Evolutionary conservation across 2,113 vertebrate species (phyloP).

Genomic region (Morone chrysops): DNA sequence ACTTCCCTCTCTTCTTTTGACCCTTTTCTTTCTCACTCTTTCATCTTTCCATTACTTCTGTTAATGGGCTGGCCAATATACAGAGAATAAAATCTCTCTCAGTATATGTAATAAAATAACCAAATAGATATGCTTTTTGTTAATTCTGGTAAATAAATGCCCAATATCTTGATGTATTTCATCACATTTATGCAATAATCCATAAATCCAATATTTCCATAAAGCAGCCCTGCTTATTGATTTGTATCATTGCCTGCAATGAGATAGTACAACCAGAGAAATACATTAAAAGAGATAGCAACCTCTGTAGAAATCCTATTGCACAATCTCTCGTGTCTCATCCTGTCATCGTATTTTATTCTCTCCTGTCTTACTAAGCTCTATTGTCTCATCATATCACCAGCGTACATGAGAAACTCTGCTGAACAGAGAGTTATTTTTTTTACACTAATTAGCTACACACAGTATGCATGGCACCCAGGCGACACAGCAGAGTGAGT

Average conservation of each 20-base stretch:
- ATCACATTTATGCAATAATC: not conserved
- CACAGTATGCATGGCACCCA: not conserved
- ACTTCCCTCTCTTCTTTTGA: constrained; percentile 8
- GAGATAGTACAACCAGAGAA: not conserved
- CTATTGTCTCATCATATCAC: not conserved
- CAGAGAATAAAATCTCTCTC: not conserved
- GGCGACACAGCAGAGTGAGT: constrained; percentile 37
- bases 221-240: not conserved
- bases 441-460: not conserved
- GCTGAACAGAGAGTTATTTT: not conserved
- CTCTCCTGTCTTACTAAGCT: constrained; percentile 3
- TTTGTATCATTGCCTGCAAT: not conserved
- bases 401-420: constrained; percentile 1
- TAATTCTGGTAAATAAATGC: not conserved
- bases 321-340: constrained; percentile 5
- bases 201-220: not conserved
- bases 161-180: too few relatives aligned
- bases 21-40: not conserved
- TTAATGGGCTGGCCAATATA: not conserved
- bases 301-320: not conserved
- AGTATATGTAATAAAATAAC: not conserved
- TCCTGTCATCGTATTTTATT: not conserved
- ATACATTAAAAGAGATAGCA: not conserved
- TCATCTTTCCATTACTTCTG: not conserved
- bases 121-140: not conserved